Evolutionary conservation across 2,797 vertebrate species (phyloP), one percentile per base, ranked within the genome.

Genomic region (Moxostoma hubbsi): DNA sequence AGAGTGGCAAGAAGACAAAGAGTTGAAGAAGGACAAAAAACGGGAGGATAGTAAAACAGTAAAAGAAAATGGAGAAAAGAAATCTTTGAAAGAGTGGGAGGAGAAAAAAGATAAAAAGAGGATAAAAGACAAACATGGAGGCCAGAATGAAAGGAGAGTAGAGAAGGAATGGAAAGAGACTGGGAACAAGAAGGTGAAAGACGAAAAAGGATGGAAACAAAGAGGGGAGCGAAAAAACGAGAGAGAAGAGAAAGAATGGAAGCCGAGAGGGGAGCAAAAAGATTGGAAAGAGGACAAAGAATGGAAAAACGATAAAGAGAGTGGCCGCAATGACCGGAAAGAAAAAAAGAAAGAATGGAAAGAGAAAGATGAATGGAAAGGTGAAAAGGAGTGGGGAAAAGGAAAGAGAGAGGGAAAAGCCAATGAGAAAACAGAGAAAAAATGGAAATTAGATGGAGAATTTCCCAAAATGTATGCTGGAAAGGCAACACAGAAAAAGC

Each of bases 111-210:
- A 87, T n/a, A 82, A 80, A 65, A 88, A 89, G 6, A 11, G 59
- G 84, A 91, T 89, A 75, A 89, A 87, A 73, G 90, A 85, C 8
- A 90, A 89, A 54, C 49, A 73, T 36, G 43, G 13, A 2, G 69
- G 71, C 16, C 15, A 58, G 65, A 74, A 73, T 57, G 87, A 53
- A 15, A 85, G 83, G 61, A 85, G 78, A 12, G 15, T 15, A 64
- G 83, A 87, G 74, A 86, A 78, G 7, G 85, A 85, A 10, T 82
- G 79, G 64, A 71, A 87, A n/a, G 75, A 79, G 82, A 85, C 86
- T 45, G 67, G 63, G 18, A 50, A 64, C 9, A 74, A 53, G 16
- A 67, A 54, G 15, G 76, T 55, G 11, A 81, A 78, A 81, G 81
- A 64, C 11, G 63, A 75, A 83, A 82, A 78, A 1, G 76, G 88